Base-by-base conservation (phyloP, 1,140 invertebrate species). In the Polypedilum vanderplanki region DNA sequence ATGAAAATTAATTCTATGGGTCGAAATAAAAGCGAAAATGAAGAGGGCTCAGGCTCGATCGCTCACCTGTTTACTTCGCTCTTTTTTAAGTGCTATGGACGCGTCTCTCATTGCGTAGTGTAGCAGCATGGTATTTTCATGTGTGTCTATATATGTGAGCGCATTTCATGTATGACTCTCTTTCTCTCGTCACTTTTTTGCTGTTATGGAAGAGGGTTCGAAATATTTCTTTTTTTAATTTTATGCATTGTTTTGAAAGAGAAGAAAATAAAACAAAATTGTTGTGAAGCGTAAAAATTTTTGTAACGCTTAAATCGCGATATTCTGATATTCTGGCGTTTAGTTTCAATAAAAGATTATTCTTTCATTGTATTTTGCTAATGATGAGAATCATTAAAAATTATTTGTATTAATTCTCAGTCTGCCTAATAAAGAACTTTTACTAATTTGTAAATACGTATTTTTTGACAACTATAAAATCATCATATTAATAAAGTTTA, bases 1-100 rank as follows among this genome's bases (percentile, higher is more conserved):
- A 57, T 57, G 46, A 57, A 57, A 57, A 57, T 57, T 57, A 57
- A 57, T 57, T 57, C 46, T 57, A 57, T 57, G 46, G 46, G 46
- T 57, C 46, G 46, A 57, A 57, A 57, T 57, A 57, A 57, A 57
- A 57, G 46, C 46, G 46, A 57, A 57, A 57, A 57, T 57, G 46
- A 57, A 57, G 46, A 57, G 46, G n/a, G n/a, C 24, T 33, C 24
- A 33, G 24, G 24, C 5, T 33, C 24, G 5, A 1, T 33, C 24
- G 46, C 46, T 57, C 46, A 57, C 46, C 46, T 57, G 46, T 57
- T 57, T 12, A 15, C 12, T 33, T 33, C 5, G 24, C 24, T 33
- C 24, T 33, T 57, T 33, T 33, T 33, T 3, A 1, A 33, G 5
- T 33, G 24, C 24, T 1, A 33, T 5, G 24, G 24, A 33, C 24